Evolutionary conservation across 2,113 vertebrate species (phyloP), one percentile per base, ranked within the genome.

Genomic region (Apodemus speciosus): DNA sequence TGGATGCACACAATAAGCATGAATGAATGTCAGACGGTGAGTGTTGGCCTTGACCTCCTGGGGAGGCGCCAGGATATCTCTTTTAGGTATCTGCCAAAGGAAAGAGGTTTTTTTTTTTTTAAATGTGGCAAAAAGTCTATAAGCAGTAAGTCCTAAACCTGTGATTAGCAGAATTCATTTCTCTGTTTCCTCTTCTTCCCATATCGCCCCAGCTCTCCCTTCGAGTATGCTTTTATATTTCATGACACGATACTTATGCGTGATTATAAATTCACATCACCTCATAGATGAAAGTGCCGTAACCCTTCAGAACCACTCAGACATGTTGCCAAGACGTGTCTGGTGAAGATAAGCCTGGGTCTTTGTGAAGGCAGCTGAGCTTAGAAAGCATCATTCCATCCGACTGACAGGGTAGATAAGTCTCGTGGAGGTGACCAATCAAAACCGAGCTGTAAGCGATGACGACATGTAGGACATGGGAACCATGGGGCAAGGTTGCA

Each of bases 31-130:
- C 40, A 81, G 40, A 30, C 43, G 6, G 35, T 40, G 15, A 38
- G 35, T 86, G 25, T 49, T 86, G 49, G 62, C 81, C 13, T 77
- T 92, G 32, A 68, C 56, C 10, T 25, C 3, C 56, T 73, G 27
- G 10, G 38, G 18, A 71, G 43, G 27, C 10, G 53, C 16, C 69
- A 11, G 62, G 71, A 86, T 46, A 62, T 2, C 15, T 14, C 91
- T 71, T 83, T 10, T 81, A 92, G 94, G 10, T 91, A 23, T 84
- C 43, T 80, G 14, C 32, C 83, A 95, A 76, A 35, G 79, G 53
- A 49, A 64, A 79, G 58, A 49, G 3, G 76, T 3, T 56, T 80
- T 77, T 88, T 6, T 18, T 18, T 6, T 15, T 15, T 35, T 1
- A 60, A 60, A 60, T 60, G 25, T 53, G 25, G 15, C 32, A 66